Evolutionary conservation across 2,113 vertebrate species (phyloP).

Genomic region (western clawed frog (Xenopus tropicalis)): UCB_Xtro_10.0 CM004446.2:127030501-127031000

Average conservation of each 20-base stretch:
- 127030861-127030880: not conserved
- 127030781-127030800: not conserved
- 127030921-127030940: not conserved
- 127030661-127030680: not conserved
- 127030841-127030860: not conserved
- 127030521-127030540: not conserved
- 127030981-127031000: no score
- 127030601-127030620: slow-evolving; percentile 5
- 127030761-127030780: no score
- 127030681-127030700: no score
- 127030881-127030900: not conserved
- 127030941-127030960: not conserved
- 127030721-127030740: not conserved
- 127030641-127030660: not conserved
- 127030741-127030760: not conserved
- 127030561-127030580: slow-evolving; percentile 27
- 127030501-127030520: no score
- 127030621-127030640: slow-evolving; percentile 33
- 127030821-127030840: slow-evolving; percentile 27
- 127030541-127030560: not conserved
- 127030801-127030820: not conserved
- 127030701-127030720: not conserved
- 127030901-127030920: not conserved
- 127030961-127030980: not conserved
- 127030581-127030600: slow-evolving; percentile 29